Evolutionary conservation across 2,113 vertebrate species (phyloP).

Genomic region (Ovibos moschatus): DNA sequence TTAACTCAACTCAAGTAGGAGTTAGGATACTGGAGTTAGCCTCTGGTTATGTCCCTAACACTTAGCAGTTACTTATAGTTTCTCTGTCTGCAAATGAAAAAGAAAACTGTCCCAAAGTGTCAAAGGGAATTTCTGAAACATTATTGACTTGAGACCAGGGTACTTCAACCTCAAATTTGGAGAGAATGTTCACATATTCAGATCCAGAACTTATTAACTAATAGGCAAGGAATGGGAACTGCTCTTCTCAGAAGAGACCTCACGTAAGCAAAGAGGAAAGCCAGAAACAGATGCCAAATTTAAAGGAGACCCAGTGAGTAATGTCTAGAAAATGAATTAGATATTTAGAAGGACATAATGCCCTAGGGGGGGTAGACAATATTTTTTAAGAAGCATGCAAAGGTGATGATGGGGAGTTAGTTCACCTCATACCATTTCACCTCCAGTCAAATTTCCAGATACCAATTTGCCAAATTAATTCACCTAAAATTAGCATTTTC

Average conservation of each 20-base stretch:
- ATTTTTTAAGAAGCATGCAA: neutral
- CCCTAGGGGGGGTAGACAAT: neutral
- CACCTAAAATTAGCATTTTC: constrained; percentile 45
- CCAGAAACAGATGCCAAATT: neutral
- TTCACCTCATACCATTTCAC: neutral
- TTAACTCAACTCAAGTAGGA: constrained; percentile 2
- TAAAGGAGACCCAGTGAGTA: neutral
- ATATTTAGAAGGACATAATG: neutral
- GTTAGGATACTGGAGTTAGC: neutral
- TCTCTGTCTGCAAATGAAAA: constrained; percentile 32
- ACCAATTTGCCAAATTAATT: constrained; percentile 30
- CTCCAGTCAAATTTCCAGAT: neutral
- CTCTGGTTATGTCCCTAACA: neutral
- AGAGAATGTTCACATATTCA: neutral
- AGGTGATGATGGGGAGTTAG: neutral
- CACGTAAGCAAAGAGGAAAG: neutral
- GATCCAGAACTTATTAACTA: neutral
- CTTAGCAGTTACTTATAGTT: neutral
- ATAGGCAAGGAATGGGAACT: neutral
- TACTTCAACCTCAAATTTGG: neutral
- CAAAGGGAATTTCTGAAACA: neutral
- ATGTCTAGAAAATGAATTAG: neutral
- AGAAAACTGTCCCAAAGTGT: neutral
- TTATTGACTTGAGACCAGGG: neutral
- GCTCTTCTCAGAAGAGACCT: neutral